Evolutionary conservation across 2,797 vertebrate genomes (phyloP).

Genomic region (Perodicticus potto): DNA sequence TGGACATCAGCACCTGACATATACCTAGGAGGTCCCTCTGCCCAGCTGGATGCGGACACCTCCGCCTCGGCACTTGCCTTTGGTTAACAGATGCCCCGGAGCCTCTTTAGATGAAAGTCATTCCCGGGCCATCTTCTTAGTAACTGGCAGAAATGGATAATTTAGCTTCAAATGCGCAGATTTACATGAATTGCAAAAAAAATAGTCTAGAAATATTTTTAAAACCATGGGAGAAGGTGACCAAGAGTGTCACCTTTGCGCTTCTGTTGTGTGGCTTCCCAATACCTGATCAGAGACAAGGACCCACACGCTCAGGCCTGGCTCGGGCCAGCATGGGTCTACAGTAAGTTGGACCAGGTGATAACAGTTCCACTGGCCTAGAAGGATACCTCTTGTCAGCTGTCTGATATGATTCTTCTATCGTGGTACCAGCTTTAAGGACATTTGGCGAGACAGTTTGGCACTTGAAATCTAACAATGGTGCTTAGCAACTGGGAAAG

Average conservation of each 20-base stretch:
- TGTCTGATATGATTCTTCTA: background rate
- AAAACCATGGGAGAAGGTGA: background rate
- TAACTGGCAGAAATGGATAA: background rate
- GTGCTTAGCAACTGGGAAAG: background rate
- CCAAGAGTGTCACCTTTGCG: background rate
- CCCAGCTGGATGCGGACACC: background rate
- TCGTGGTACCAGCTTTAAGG: background rate
- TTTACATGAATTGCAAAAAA: background rate
- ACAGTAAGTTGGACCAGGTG: background rate
- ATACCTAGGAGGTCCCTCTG: background rate
- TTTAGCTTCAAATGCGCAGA: background rate
- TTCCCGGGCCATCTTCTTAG: background rate
- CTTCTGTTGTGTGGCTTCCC: background rate
- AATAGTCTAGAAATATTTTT: background rate
- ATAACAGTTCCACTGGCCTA: background rate
- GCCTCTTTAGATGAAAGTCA: background rate
- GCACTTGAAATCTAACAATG: background rate
- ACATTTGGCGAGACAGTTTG: background rate
- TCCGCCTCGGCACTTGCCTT: background rate
- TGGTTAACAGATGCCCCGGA: background rate
- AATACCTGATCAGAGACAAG: background rate
- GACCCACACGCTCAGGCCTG: background rate
- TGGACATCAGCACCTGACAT: background rate
- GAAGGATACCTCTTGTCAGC: background rate
- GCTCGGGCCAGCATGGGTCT: background rate